Percentiles rank a stretch among this genome's conserved stretches.
These are phyloP conservation scores for Invenusta paracnida DNA, from an alignment of 2,888 invertebrate species.

Conservation along the genomic window DNA sequence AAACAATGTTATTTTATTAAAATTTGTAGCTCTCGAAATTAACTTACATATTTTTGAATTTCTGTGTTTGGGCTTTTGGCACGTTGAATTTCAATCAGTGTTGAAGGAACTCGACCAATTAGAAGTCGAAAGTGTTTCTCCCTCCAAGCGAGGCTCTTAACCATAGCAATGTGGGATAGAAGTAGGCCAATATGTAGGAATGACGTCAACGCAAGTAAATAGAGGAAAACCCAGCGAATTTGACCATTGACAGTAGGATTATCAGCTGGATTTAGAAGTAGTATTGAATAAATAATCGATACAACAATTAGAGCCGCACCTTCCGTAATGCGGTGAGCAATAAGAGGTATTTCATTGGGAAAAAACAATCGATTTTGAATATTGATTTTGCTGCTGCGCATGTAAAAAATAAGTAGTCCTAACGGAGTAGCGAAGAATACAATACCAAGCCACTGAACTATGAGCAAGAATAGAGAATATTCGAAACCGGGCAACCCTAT, in stretches of 20 bases:
- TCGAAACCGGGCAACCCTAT: neutral
- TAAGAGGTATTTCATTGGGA: neutral
- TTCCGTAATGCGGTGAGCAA: neutral
- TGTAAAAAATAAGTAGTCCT: neutral
- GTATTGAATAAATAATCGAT: neutral
- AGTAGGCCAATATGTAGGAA: neutral
- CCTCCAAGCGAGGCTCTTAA: neutral
- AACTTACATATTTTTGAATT: neutral
- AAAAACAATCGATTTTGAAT: neutral
- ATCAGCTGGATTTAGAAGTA: neutral
- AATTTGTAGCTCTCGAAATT: too few relatives aligned
- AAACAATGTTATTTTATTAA: too few relatives aligned
- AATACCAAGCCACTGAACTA: neutral
- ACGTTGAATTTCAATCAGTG: neutral
- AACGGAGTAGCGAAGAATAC: neutral
- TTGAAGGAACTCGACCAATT: neutral
- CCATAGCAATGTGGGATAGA: neutral
- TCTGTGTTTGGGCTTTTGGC: neutral
- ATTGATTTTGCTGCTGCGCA: neutral
- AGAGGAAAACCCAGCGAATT: slow-evolving; percentile 1
- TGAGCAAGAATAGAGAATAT: neutral
- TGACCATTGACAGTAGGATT: neutral
- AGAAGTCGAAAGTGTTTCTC: neutral
- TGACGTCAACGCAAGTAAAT: neutral
- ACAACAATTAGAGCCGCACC: neutral